phyloP scores from a whole-genome alignment of 2,797 vertebrate genomes.

The Denticeps clupeoides region DNA sequence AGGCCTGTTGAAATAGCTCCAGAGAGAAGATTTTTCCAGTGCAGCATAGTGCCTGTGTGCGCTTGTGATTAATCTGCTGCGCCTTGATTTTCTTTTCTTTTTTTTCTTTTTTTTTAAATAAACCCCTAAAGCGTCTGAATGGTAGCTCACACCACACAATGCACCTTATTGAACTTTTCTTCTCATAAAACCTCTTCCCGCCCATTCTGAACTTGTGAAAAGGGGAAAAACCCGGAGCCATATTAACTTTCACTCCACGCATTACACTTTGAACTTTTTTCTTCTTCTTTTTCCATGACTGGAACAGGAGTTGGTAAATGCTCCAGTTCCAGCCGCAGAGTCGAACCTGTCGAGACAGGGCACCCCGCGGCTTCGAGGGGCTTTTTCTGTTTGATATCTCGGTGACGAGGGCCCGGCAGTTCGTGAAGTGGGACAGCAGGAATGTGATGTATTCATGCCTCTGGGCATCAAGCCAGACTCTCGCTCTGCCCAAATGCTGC shows the following conservation, averaged over 20 bases:
- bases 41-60: no score
- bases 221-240: slow-evolving; percentile 50
- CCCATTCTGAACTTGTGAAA: slow-evolving; percentile 28
- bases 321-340: background rate
- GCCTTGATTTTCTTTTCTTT: no score
- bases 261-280: slow-evolving; percentile 36
- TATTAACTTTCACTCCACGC: slow-evolving; percentile 46
- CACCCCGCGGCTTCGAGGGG: slow-evolving; percentile 27
- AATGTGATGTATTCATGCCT: slow-evolving; percentile 42
- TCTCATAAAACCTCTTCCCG: slow-evolving; percentile 14
- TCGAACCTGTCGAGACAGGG: slow-evolving; percentile 36
- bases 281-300: slow-evolving; percentile 11
- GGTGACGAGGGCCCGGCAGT: slow-evolving; percentile 13
- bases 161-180: slow-evolving; percentile 41
- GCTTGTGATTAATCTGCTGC: no score
- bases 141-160: slow-evolving; percentile 49
- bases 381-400: slow-evolving; percentile 36
- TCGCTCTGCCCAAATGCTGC: slow-evolving; percentile 36
- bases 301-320: slow-evolving; percentile 31
- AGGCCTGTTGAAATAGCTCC: no score
- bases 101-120: no score
- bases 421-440: slow-evolving; percentile 15
- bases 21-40: no score
- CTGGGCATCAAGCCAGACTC: slow-evolving; percentile 34
- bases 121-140: no score